Evolutionary conservation across 1,140 invertebrate genomes (phyloP).

Genomic region (Phymorhynchus buccinoides): DNA sequence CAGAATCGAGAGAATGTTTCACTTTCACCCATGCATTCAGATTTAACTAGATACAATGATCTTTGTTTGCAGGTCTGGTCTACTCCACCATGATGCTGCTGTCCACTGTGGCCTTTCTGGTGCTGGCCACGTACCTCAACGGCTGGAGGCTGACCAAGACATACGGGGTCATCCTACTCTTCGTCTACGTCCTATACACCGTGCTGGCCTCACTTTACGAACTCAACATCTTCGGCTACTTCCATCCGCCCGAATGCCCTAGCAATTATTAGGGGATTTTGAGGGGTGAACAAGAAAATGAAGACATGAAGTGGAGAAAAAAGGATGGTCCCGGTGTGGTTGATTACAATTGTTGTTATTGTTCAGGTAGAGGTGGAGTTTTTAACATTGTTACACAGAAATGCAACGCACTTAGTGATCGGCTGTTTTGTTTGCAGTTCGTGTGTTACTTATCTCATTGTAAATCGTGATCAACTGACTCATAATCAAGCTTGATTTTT

Average conservation of each 20-base stretch:
- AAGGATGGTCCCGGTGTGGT: not conserved
- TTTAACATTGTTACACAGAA: too few species aligned
- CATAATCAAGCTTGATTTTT: too few species aligned
- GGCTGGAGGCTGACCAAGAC: conserved; percentile 67
- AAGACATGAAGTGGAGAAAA: not conserved
- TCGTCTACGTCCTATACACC: conserved; percentile 66
- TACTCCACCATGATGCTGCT: conserved; percentile 68
- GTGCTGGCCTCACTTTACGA: conserved; percentile 68
- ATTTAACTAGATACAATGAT: too few species aligned
- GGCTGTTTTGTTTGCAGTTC: too few species aligned
- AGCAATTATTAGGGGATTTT: conserved; percentile 44
- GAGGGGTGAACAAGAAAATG: not conserved
- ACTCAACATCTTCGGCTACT: conserved; percentile 71
- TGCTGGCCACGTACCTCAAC: conserved; percentile 66
- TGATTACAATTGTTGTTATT: not conserved
- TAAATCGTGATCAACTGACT: too few species aligned
- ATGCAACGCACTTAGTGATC: too few species aligned
- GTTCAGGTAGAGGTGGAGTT: too few species aligned
- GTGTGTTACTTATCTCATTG: too few species aligned
- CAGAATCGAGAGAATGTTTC: too few species aligned
- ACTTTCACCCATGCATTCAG: too few species aligned
- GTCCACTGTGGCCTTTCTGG: conserved; percentile 66
- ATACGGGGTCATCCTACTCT: conserved; percentile 63
- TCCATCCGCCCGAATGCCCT: conserved; percentile 65
- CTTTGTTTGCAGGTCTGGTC: conserved; percentile 63